Base-by-base conservation (phyloP, 2,113 vertebrate genomes). In the Etheostoma cragini region DNA sequence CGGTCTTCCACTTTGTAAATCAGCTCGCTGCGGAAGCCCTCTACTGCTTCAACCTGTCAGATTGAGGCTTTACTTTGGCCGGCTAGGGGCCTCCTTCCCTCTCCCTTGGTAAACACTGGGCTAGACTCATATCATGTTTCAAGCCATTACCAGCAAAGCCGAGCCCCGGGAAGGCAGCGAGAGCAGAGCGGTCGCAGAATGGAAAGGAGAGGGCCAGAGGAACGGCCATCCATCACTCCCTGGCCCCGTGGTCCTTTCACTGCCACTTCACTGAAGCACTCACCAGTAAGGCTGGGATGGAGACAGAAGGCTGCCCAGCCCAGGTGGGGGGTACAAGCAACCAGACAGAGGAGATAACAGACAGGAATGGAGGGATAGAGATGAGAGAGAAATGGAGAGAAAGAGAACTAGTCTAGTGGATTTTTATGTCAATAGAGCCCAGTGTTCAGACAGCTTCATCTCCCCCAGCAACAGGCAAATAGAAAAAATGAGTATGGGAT, bases 81-180 rank as follows among this genome's bases (percentile, higher is more conserved):
- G 56, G 73, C 81, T 58, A 5, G 54, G 89, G 72, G 80, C 84
- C 75, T 76, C 82, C 76, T 74, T 64, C 57, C 72, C 65, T 72
- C 83, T 86, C 85, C 70, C 83, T 76, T 47, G 58, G 77, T 82
- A 87, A 91, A 90, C 88, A 86, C 78, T n/a, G 60, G 82, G 88
- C 88, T 88, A 80, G 82, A 83, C 86, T 82, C 79, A 78, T 82
- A 94, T 95, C 88, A 67, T 88, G 91, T 94, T 94, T 93, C 92
- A 94, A 88, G 77, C 90, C 92, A 94, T 95, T 94, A 94, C 84
- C 78, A 74, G 88, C 88, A 88, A 89, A 93, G 83, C 82, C 58
- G 57, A 83, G 87, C 82, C 87, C 50, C 17, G 65, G 84, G 82
- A 89, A 87, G 85, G 83, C 77, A 78, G 83, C 78, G 89, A 87